phyloP scores from a whole-genome alignment of 1,140 invertebrate species.

The Sinonovacula constricta region DNA sequence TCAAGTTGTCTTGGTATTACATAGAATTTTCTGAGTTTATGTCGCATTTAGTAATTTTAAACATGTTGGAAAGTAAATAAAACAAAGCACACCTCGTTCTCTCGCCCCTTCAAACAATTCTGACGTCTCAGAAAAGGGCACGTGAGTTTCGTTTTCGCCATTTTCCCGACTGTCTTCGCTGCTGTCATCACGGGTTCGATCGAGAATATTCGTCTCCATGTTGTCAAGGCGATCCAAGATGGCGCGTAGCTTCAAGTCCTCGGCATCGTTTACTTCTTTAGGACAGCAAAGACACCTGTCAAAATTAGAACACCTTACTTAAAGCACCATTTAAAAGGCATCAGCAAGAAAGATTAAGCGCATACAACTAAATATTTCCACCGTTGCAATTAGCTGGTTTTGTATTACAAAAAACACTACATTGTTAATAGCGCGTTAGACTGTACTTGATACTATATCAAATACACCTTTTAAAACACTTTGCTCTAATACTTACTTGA shows the following conservation, averaged over 20 bases:
- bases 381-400: too few relatives aligned
- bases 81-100: slow-evolving; percentile 25
- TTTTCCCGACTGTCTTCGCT: background rate
- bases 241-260: slow-evolving; percentile 40
- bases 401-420: too few relatives aligned
- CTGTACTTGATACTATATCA: too few relatives aligned
- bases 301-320: background rate
- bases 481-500: slow-evolving; percentile 40
- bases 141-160: background rate
- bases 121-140: slow-evolving; percentile 23
- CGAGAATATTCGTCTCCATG: slow-evolving; percentile 22
- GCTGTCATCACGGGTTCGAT: background rate
- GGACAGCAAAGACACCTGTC: slow-evolving; percentile 48
- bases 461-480: too few relatives aligned
- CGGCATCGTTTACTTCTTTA: slow-evolving; percentile 27
- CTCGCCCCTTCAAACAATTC: slow-evolving; percentile 36
- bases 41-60: too few relatives aligned
- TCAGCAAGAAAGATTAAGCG: too few relatives aligned
- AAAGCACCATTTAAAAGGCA: too few relatives aligned
- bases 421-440: too few relatives aligned
- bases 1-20: too few relatives aligned
- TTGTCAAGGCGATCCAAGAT: slow-evolving; percentile 54
- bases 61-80: too few relatives aligned
- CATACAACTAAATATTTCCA: too few relatives aligned
- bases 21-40: too few relatives aligned